Evolutionary conservation across 2,113 vertebrate genomes (phyloP).

Genomic region (Pionites leucogaster): DNA sequence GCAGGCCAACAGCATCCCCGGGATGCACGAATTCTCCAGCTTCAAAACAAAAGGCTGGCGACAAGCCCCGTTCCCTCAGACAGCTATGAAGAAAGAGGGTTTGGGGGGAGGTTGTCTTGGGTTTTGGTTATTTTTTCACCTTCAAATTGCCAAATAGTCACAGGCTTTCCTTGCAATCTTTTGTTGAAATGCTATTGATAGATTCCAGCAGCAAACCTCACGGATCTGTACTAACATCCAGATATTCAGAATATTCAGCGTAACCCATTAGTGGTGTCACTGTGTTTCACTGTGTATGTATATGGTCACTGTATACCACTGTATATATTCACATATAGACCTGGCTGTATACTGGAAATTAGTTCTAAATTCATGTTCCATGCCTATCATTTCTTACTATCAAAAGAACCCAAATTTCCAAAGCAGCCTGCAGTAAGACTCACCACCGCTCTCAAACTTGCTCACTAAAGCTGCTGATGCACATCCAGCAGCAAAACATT

Average conservation of each 20-base stretch:
- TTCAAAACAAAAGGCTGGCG: background rate
- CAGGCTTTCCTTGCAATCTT: background rate
- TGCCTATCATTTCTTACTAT: background rate
- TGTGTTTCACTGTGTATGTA: background rate
- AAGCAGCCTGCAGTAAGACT: background rate
- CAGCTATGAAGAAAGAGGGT: background rate
- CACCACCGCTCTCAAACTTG: background rate
- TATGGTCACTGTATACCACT: background rate
- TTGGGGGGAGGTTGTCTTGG: background rate
- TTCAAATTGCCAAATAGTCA: background rate
- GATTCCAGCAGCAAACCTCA: background rate
- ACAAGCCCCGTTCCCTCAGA: background rate
- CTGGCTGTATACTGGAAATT: background rate
- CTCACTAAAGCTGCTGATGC: background rate
- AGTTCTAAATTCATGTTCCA: background rate
- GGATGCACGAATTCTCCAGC: background rate
- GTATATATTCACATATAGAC: background rate
- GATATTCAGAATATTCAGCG: background rate
- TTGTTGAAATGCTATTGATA: background rate
- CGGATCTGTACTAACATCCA: background rate
- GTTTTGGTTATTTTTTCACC: background rate
- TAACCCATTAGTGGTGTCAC: background rate
- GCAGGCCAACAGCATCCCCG: background rate
- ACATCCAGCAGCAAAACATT: background rate
- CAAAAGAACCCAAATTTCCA: background rate